Evolutionary conservation across 2,888 invertebrate genomes (phyloP), one percentile per base, ranked within the genome.

Genomic region (Agrochola macilenta): DNA sequence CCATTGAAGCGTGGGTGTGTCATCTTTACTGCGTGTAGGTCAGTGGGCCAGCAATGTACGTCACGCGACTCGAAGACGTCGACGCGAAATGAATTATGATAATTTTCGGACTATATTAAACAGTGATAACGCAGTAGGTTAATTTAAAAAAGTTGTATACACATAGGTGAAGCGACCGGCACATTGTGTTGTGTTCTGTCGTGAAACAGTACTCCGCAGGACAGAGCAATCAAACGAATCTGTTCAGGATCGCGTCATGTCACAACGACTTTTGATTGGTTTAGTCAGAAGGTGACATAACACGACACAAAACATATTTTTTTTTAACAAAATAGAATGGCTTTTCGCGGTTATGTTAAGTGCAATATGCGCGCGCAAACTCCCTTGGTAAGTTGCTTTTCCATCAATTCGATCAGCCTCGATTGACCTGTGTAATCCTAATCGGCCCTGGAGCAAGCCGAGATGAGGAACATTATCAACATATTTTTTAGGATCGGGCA

Each of bases 21-120:
- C 88, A 74, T 74, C 54, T 72, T 68, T n/a, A 79, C 74, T 76
- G 72, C 78, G 86, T 89, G 85, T 91, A 88, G 92, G 93, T 93
- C 90, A 93, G 89, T 91, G 72, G 92, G 90, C 85, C 88, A 81
- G 87, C 84, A 81, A 85, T 91, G 91, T 88, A 90, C 82, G 89
- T 86, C 88, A 90, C 75, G 68, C 75, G 23, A 14, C 52, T 70
- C 65, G 69, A 49, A 76, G 43, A 61, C 7, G 61, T 68, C 71
- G 63, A 61, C 83, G 52, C 57, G 57, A 58, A 74, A 80, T 69
- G 46, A 86, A 64, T 63, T 46, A 63, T 66, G 26, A 52, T 49
- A n/a, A 68, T 72, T 65, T 75, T 71, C 4, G 23, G 26, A 7
- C 7, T 23, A 0, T 58, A 65, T 23, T 30, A 14, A 58, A 39